Evolutionary conservation across 2,888 invertebrate species (phyloP), one percentile per base, ranked within the genome.

Genomic region (Hirtodrosophila duncani): DNA sequence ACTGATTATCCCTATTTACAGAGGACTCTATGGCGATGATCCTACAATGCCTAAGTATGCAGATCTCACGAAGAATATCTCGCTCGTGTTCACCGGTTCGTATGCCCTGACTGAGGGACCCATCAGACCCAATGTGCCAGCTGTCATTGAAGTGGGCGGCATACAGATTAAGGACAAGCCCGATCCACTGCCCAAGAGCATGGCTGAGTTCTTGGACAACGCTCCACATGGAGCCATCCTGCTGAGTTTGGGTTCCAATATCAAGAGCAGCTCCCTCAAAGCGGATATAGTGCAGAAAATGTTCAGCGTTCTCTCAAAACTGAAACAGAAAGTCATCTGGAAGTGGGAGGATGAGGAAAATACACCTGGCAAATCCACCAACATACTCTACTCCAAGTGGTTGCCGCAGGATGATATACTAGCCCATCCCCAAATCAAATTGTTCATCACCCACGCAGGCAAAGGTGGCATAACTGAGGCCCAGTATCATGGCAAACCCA

Each of bases 391-490:
- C 24, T 67, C 74, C 30, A 89, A 90, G 64, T 93, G 93, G 93
- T 75, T 92, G 24, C 92, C 93, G 0, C 93, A 93, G 72, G 89
- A 89, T 46, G 91, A 91, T 63, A 88, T 92, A 26, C 83, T 92
- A 84, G 90, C 89, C 0, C 91, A 91, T 82, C 89, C 89, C 1
- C 90, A 89, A 44, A 69, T 89, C 6, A 88, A 86, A 69, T 79
- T 90, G 1, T 92, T 92, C 67, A 88, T 92, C 66, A 89, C 91
- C 0, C 92, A 92, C 66, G 92, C 91, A 5, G 92, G 92, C 1
- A 86, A 90, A 55, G 90, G 91, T 48, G 90, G 91, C 29, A 87
- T 90, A 1, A 89, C 89, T 69, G 92, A 92, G 82, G 88, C 91
- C 0, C 87, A 88, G 14, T 90, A 87, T 71, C 86, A 91, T 63